Percentiles rank a stretch among this genome's conserved stretches.
Evolutionary conservation across 2,888 invertebrate genomes (phyloP).

Genomic region (Pocota personata): DNA sequence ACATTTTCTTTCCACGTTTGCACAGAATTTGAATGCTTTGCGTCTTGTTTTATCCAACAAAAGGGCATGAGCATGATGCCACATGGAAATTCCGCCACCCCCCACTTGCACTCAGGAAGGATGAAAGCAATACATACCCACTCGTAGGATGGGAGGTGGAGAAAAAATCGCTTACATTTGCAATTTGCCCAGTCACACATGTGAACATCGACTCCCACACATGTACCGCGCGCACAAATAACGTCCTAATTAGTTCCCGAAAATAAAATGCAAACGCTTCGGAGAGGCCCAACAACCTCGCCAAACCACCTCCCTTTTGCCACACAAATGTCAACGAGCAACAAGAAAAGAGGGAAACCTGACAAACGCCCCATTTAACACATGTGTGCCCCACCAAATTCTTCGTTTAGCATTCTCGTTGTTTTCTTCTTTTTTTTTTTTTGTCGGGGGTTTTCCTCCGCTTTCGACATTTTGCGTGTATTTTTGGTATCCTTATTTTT

Average conservation of each 20-base stretch:
- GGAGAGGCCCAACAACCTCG: constrained; percentile 28
- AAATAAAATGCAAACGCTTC: constrained; percentile 74
- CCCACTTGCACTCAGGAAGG: not conserved
- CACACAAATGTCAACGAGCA: constrained; percentile 67
- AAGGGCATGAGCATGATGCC: not conserved
- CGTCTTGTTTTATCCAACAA: constrained; percentile 4
- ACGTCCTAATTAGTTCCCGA: constrained; percentile 72
- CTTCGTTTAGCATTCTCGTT: constrained; percentile 27
- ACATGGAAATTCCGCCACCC: constrained; percentile 42
- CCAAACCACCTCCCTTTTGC: constrained; percentile 22
- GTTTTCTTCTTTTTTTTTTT: not conserved
- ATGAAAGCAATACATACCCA: too few species aligned
- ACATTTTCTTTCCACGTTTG: constrained; percentile 32
- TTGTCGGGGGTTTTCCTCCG: not conserved
- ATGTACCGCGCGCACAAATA: constrained; percentile 44
- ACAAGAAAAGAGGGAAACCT: constrained; percentile 67
- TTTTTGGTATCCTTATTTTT: constrained; percentile 43
- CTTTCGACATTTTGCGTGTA: constrained; percentile 30
- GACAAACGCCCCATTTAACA: constrained; percentile 76
- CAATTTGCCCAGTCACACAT: constrained; percentile 69
- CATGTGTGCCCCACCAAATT: constrained; percentile 74
- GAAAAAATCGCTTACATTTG: constrained; percentile 61
- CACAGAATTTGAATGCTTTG: constrained; percentile 21
- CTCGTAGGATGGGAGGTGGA: not conserved
- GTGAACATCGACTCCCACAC: constrained; percentile 42